Evolutionary conservation across 2,797 vertebrate genomes (phyloP).

Genomic region (Phalanger gymnotis): DNA sequence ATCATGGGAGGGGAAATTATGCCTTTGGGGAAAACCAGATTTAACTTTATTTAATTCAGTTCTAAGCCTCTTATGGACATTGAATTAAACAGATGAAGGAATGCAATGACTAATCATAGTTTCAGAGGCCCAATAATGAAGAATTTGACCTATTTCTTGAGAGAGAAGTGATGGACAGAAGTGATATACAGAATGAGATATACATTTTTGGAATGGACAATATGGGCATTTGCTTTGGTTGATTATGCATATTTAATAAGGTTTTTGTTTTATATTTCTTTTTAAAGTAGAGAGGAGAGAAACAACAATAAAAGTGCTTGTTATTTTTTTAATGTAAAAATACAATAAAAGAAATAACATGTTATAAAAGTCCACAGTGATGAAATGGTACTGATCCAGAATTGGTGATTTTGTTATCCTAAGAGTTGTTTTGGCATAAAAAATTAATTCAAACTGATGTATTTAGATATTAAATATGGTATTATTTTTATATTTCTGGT

Average conservation of each 20-base stretch:
- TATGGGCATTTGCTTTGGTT: background rate
- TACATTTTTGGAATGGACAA: background rate
- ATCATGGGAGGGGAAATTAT: background rate
- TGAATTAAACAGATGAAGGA: background rate
- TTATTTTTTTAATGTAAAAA: background rate
- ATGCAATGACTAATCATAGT: background rate
- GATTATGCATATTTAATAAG: background rate
- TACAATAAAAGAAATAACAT: background rate
- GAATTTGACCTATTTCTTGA: background rate
- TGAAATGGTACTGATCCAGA: constrained; percentile 1
- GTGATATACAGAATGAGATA: background rate
- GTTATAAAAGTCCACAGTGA: background rate
- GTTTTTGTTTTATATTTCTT: background rate
- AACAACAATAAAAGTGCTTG: background rate
- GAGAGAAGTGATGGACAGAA: background rate
- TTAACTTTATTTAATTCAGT: background rate
- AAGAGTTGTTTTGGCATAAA: background rate
- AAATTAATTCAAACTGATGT: background rate
- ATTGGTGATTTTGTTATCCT: background rate
- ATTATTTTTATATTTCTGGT: constrained; percentile 38
- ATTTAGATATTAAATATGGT: constrained; percentile 13
- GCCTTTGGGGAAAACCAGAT: background rate
- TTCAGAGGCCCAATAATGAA: background rate
- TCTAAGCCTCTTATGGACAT: background rate
- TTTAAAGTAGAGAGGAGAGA: background rate